Evolutionary conservation across 2,888 invertebrate genomes (phyloP).

Genomic region (Cerastis leucographa): DNA sequence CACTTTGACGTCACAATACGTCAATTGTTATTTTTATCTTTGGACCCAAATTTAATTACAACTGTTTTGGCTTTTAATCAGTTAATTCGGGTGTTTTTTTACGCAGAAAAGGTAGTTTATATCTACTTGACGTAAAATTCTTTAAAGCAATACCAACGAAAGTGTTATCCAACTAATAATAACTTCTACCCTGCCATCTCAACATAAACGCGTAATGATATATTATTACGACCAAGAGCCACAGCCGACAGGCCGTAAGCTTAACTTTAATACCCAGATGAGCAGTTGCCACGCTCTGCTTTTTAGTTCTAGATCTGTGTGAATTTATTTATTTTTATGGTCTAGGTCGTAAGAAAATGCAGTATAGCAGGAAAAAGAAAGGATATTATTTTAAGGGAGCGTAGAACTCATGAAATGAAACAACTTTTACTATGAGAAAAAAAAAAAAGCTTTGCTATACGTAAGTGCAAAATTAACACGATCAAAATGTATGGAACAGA

Average conservation of each 20-base stretch:
- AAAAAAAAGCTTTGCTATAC: background rate
- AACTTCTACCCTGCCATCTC: background rate
- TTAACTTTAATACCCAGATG: constrained; percentile 10
- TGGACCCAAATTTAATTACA: background rate
- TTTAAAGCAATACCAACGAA: background rate
- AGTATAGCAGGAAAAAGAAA: background rate
- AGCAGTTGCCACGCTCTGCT: constrained; percentile 44
- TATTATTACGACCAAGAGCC: constrained; percentile 15
- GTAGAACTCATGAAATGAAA: background rate
- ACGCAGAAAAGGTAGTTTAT: background rate
- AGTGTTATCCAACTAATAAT: constrained; percentile 81
- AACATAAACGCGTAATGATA: constrained; percentile 16
- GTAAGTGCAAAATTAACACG: background rate
- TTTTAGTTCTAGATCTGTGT: constrained; percentile 24
- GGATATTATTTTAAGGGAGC: too few relatives aligned
- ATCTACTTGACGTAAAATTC: background rate
- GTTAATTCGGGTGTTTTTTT: background rate
- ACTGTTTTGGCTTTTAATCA: background rate
- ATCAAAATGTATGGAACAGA: background rate
- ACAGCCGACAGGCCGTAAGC: constrained; percentile 10
- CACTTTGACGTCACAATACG: background rate
- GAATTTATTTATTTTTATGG: background rate
- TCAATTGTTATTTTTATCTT: background rate
- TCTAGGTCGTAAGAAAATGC: background rate
- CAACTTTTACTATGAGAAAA: background rate